Evolutionary conservation across 53 echinoderm and acorn worm species (phyloP), one percentile per base, ranked within the genome.

Genomic region (Holothuria scabra): DNA sequence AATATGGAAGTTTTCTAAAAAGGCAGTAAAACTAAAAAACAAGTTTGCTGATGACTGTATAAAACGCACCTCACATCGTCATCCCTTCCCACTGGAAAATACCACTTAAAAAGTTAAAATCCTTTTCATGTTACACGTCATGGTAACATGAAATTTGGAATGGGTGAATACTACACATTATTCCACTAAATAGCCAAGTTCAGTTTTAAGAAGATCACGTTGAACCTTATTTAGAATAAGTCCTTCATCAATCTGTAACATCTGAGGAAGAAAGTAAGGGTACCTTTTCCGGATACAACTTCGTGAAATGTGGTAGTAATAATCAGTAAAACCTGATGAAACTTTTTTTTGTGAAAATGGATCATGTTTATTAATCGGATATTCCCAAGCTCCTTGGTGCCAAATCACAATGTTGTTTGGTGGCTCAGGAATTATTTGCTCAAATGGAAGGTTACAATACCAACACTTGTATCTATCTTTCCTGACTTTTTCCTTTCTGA

Each of bases 361-460:
- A 66, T 66, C 0, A 8, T 29, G 23, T 66, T 66, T 66, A 20
- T 83, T 55, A 25, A 25, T 20, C 16, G 83, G 67, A 83, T 67
- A 83, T 66, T 67, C 67, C 83, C 66, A 84, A 66, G 69, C 84
- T 67, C 68, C 84, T 67, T 57, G 66, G 35, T 67, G 84, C 67
- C 48, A 46, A 55, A 69, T 46, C 8, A 68, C 68, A 84, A 67
- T 66, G 35, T 84, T 84, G 56, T 84, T 30, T 67, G 84, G 84
- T 29, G 84, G 84, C n/a, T n/a, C n/a, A n/a, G n/a, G n/a, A n/a
- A n/a, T n/a, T n/a, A n/a, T n/a, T n/a, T n/a, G n/a, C n/a, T n/a
- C n/a, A n/a, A n/a, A n/a, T n/a, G n/a, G n/a, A n/a, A n/a, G n/a
- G 21, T 84, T 67, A 57, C 84, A 84, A 33, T 84, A 69, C 84